These are phyloP conservation scores for Corynorhinus townsendii DNA, from an alignment of 2,113 vertebrate species.

Conservation along the genomic window DNA sequence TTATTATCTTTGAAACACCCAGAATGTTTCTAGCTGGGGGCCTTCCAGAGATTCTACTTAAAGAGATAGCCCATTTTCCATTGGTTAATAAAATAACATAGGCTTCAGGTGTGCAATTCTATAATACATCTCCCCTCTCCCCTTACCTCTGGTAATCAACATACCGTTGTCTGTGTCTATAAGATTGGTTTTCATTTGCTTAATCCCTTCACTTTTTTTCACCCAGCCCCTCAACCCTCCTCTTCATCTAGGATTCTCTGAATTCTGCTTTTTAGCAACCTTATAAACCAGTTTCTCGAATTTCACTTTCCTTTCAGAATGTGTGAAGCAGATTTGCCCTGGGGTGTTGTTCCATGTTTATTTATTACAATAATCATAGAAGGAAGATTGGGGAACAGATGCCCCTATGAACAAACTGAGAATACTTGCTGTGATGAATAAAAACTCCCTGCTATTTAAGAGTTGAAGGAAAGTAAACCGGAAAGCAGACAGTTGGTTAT, in stretches of 20 bases:
- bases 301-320: neutral
- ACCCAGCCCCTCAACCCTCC: neutral
- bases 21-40: neutral
- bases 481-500: neutral
- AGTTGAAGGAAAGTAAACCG: constrained; percentile 2
- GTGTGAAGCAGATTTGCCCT: neutral
- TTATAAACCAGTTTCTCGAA: neutral
- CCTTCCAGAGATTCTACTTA: neutral
- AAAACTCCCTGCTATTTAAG: neutral
- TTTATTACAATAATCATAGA: neutral
- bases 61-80: neutral
- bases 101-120: neutral
- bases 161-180: neutral
- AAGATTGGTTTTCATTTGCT: neutral
- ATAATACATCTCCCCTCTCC: neutral
- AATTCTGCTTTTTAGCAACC: neutral
- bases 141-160: neutral
- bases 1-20: neutral
- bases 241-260: neutral
- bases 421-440: neutral
- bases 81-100: neutral
- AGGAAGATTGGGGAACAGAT: neutral
- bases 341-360: neutral
- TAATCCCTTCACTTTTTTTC: too few relatives aligned
- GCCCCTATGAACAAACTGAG: neutral